Evolutionary conservation across 2,797 vertebrate genomes (phyloP).

Genomic region (Lutjanus campechanus): DNA sequence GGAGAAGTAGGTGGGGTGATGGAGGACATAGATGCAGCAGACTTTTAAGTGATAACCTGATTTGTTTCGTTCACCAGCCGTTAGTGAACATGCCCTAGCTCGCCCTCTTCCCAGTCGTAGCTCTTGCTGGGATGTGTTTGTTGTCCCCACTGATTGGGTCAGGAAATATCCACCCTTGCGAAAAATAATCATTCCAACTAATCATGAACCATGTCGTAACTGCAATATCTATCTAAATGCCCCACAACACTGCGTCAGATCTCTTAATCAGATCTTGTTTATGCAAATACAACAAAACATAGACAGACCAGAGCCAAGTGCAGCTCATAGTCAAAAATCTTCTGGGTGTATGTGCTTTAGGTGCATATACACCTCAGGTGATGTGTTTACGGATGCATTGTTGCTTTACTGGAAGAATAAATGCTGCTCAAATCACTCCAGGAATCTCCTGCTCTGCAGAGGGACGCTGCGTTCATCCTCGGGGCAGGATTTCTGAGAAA

Average conservation of each 20-base stretch:
- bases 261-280: conserved; percentile 8
- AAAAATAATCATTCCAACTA: no score
- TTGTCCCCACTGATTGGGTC: no score
- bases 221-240: no score
- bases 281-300: conserved; percentile 10
- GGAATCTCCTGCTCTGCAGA: conserved; percentile 52
- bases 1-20: no score
- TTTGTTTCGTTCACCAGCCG: no score
- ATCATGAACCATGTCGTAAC: no score
- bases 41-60: no score
- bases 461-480: conserved; percentile 49
- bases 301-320: conserved; percentile 39
- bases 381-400: conserved; percentile 26
- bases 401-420: conserved; percentile 61
- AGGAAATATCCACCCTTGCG: no score
- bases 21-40: no score
- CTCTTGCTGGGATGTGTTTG: no score
- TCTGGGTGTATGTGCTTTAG: conserved; percentile 2
- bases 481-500: conserved; percentile 78
- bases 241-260: neutral
- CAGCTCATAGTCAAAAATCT: conserved; percentile 19
- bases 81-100: no score
- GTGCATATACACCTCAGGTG: conserved; percentile 23
- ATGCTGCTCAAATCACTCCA: conserved; percentile 52
- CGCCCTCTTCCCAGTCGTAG: no score